Percentiles rank a stretch among this genome's conserved stretches.
Conservation (phyloP, 2,888 invertebrate genomes). For the Tromatobia lineatoria region DNA sequence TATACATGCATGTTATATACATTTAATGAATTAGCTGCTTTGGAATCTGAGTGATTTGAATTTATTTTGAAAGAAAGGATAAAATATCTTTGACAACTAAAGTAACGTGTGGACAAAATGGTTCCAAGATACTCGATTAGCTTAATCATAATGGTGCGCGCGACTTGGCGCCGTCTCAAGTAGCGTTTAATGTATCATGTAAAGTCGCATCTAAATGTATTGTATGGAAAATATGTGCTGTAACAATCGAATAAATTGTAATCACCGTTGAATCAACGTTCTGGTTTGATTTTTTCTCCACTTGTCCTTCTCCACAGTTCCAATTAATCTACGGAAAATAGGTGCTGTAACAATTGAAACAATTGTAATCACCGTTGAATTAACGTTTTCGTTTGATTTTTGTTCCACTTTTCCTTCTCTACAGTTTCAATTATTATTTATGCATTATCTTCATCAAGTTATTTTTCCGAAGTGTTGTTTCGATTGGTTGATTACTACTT, state of each 20-base stretch:
- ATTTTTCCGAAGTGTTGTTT: no score
- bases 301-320: no score
- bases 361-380: no score
- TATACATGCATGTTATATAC: not conserved
- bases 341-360: no score
- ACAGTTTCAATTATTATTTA: no score
- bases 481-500: no score
- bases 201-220: conserved; percentile 74
- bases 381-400: no score
- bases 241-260: conserved; percentile 77
- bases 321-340: no score
- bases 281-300: no score
- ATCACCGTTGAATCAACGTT: conserved; percentile 53
- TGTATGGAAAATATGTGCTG: conserved; percentile 76
- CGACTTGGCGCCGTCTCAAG: conserved; percentile 44
- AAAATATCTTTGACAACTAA: conserved; percentile 12
- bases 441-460: no score
- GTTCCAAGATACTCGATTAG: conserved; percentile 49
- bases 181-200: conserved; percentile 67
- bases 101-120: conserved; percentile 37
- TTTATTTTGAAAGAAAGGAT: not conserved
- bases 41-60: conserved; percentile 41
- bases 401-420: no score
- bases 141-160: conserved; percentile 48
- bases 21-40: conserved; percentile 31